phyloP scores from a whole-genome alignment of 2,113 vertebrate genomes.

The Columba janthina region DNA sequence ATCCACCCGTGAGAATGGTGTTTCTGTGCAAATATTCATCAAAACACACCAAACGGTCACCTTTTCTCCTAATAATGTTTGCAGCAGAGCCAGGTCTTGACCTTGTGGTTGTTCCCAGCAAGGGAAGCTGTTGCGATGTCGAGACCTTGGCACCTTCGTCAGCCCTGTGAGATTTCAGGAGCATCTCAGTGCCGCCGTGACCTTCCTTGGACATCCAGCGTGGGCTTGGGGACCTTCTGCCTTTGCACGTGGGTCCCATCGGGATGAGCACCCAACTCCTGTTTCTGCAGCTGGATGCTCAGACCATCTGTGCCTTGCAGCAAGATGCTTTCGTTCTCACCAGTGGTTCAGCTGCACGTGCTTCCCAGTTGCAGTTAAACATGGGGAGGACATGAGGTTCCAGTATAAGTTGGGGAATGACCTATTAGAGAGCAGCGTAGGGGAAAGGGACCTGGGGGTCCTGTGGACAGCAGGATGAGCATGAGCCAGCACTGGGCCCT shows the following conservation, averaged over 20 bases:
- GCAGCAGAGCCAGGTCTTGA: background rate
- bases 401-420: too few species aligned
- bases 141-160: background rate
- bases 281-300: background rate
- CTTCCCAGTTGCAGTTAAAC: background rate
- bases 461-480: too few species aligned
- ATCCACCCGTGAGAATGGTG: fast-evolving
- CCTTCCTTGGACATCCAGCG: fast-evolving
- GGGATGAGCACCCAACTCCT: background rate
- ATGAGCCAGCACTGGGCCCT: too few species aligned
- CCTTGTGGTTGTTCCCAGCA: fast-evolving
- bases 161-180: background rate
- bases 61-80: background rate
- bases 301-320: background rate
- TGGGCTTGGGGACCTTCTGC: background rate
- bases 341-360: fast-evolving
- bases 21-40: background rate
- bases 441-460: too few species aligned
- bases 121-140: fast-evolving
- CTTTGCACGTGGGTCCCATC: fast-evolving
- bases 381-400: fast-evolving
- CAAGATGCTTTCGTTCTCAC: fast-evolving
- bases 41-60: background rate
- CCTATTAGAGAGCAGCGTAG: too few species aligned
- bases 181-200: background rate